These are phyloP conservation scores for Drosophila pseudotakahashii DNA, from an alignment of 2,888 invertebrate genomes.

Conservation along the genomic window DNA sequence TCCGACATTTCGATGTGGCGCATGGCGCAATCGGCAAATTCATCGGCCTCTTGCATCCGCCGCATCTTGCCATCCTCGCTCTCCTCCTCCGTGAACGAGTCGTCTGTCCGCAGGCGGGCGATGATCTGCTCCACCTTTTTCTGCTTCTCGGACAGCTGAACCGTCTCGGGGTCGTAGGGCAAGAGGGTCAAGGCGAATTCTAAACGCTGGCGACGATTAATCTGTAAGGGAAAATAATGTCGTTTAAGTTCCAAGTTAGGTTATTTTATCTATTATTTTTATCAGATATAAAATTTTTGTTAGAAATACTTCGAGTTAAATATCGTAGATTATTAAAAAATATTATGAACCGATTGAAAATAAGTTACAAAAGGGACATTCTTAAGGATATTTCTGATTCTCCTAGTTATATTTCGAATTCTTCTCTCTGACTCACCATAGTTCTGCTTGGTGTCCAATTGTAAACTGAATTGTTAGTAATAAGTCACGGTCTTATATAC, in stretches of 20 bases:
- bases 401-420: too few species aligned
- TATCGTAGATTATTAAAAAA: too few species aligned
- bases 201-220: slow-evolving; percentile 61
- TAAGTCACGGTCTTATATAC: slow-evolving; percentile 50
- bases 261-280: too few species aligned
- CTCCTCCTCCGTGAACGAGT: slow-evolving; percentile 43
- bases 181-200: slow-evolving; percentile 61
- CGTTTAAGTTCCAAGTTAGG: too few species aligned
- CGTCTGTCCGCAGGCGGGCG: slow-evolving; percentile 45
- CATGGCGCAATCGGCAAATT: slow-evolving; percentile 65
- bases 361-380: too few species aligned
- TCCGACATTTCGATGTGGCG: slow-evolving; percentile 55
- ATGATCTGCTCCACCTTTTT: slow-evolving; percentile 56
- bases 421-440: slow-evolving; percentile 54
- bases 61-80: slow-evolving; percentile 30
- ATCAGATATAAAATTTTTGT: too few species aligned
- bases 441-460: slow-evolving; percentile 45
- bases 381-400: too few species aligned
- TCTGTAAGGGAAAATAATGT: slow-evolving; percentile 24
- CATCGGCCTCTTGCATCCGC: slow-evolving; percentile 27
- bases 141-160: slow-evolving; percentile 50
- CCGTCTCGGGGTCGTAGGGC: slow-evolving; percentile 48
- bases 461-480: slow-evolving; percentile 42
- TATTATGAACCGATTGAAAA: too few species aligned
- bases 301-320: too few species aligned